Percentiles rank a stretch among this genome's conserved stretches.
These are phyloP conservation scores for Chloroclysta siterata DNA, from an alignment of 2,888 invertebrate species.

Conservation along the genomic window DNA sequence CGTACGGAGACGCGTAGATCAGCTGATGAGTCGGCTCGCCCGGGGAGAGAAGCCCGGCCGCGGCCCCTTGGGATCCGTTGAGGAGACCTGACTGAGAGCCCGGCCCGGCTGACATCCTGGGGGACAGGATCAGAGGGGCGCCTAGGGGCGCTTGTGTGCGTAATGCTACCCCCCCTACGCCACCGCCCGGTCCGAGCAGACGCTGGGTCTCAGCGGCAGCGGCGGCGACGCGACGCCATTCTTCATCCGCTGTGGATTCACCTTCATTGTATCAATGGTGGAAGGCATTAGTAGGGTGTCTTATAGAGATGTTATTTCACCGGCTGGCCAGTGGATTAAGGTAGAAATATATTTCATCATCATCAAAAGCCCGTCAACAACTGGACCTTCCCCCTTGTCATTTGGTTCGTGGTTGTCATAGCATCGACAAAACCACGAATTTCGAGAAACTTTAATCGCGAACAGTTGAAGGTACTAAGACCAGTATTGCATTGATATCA, in stretches of 20 bases:
- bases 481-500: too few relatives aligned
- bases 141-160: slow-evolving; percentile 92
- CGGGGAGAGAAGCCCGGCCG: slow-evolving; percentile 79
- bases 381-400: neutral
- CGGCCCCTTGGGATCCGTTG: slow-evolving; percentile 70
- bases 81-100: slow-evolving; percentile 89
- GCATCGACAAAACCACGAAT: too few relatives aligned
- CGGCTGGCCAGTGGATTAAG: slow-evolving; percentile 9
- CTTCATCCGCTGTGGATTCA: slow-evolving; percentile 90
- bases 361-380: neutral
- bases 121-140: slow-evolving; percentile 96
- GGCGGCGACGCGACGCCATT: slow-evolving; percentile 93
- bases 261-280: slow-evolving; percentile 77
- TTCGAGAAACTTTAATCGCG: neutral
- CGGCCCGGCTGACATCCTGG: slow-evolving; percentile 93
- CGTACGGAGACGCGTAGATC: slow-evolving; percentile 94
- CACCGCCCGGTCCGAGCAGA: slow-evolving; percentile 85
- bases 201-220: slow-evolving; percentile 93
- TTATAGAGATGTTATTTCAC: slow-evolving; percentile 28
- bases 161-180: slow-evolving; percentile 78
- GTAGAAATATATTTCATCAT: neutral
- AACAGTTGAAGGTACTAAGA: neutral
- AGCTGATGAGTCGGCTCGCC: slow-evolving; percentile 91
- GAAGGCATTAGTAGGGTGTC: slow-evolving; percentile 40
- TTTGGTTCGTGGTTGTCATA: neutral